A percentile compares a stretch with the other conserved stretches of the same genome.
These are phyloP conservation scores for Athrips mouffetella DNA, from an alignment of 2,888 invertebrate genomes.

Conservation along the genomic window DNA sequence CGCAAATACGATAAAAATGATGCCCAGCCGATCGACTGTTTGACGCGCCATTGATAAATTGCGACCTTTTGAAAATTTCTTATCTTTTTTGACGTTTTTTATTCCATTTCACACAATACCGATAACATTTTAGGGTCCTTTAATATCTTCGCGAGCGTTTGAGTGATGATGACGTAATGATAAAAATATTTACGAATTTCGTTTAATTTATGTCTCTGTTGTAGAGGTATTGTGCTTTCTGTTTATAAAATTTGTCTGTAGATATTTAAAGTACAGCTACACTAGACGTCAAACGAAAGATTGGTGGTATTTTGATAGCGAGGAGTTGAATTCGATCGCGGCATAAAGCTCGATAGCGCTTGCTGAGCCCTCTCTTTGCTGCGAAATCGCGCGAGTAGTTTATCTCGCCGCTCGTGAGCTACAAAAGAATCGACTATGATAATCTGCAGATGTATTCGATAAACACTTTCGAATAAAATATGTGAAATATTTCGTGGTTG, in stretches of 20 bases:
- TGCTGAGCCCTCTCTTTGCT: constrained; percentile 73
- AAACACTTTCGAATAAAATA: constrained; percentile 17
- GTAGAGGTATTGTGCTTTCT: background rate
- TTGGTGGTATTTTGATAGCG: constrained; percentile 45
- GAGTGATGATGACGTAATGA: constrained; percentile 34
- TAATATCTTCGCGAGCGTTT: constrained; percentile 38
- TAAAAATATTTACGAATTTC: constrained; percentile 3
- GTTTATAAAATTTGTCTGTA: background rate
- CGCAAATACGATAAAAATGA: constrained; percentile 78
- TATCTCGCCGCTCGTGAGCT: constrained; percentile 59
- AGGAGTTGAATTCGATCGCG: constrained; percentile 66
- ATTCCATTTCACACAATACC: constrained; percentile 41
- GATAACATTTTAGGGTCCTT: constrained; percentile 40
- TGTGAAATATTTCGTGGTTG: background rate
- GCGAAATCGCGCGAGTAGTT: constrained; percentile 69
- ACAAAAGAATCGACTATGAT: constrained; percentile 65
- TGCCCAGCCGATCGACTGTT: constrained; percentile 74
- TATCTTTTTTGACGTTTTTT: constrained; percentile 50
- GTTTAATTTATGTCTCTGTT: background rate
- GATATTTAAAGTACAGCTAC: background rate
- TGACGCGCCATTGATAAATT: constrained; percentile 77
- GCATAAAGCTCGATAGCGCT: constrained; percentile 62
- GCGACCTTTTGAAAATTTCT: constrained; percentile 66
- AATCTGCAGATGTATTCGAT: constrained; percentile 54
- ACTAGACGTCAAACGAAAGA: constrained; percentile 9